A percentile compares a stretch with the other conserved stretches of the same genome.
Evolutionary conservation across 2,888 invertebrate genomes (phyloP).

Genomic region (Phyllotreta cruciferae): DNA sequence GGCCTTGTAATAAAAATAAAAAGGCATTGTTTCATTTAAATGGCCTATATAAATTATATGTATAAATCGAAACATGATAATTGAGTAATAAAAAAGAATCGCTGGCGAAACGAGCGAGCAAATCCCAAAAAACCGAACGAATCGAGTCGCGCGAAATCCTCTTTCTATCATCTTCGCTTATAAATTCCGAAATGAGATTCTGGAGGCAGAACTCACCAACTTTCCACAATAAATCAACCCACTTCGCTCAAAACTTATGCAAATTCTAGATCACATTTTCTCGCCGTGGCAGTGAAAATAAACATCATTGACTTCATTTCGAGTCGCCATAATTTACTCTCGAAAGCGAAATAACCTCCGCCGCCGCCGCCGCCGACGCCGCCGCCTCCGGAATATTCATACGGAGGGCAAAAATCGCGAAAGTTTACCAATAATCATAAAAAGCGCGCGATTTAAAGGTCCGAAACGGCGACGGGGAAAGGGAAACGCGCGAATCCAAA

Average conservation of each 20-base stretch:
- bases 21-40: too few species aligned
- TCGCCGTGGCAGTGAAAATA: slow-evolving; percentile 39
- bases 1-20: too few species aligned
- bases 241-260: slow-evolving; percentile 37
- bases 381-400: slow-evolving; percentile 37
- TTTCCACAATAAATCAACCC: slow-evolving; percentile 35
- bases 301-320: slow-evolving; percentile 41
- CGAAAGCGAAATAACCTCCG: slow-evolving; percentile 27
- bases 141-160: slow-evolving; percentile 23
- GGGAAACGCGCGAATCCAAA: neutral
- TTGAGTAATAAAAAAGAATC: slow-evolving; percentile 11
- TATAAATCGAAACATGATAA: slow-evolving; percentile 8
- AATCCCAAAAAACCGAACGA: slow-evolving; percentile 15
- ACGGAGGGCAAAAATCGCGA: slow-evolving; percentile 37
- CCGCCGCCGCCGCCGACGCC: neutral
- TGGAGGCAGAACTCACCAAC: slow-evolving; percentile 30
- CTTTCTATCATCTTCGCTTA: slow-evolving; percentile 26
- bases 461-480: neutral
- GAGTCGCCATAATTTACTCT: slow-evolving; percentile 38
- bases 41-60: too few species aligned
- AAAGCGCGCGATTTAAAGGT: slow-evolving; percentile 37
- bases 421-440: slow-evolving; percentile 46
- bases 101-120: slow-evolving; percentile 9
- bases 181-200: slow-evolving; percentile 32
- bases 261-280: slow-evolving; percentile 36